Base-by-base conservation (phyloP, 1,140 invertebrate species). In the Steinernema feltiae region DNA sequence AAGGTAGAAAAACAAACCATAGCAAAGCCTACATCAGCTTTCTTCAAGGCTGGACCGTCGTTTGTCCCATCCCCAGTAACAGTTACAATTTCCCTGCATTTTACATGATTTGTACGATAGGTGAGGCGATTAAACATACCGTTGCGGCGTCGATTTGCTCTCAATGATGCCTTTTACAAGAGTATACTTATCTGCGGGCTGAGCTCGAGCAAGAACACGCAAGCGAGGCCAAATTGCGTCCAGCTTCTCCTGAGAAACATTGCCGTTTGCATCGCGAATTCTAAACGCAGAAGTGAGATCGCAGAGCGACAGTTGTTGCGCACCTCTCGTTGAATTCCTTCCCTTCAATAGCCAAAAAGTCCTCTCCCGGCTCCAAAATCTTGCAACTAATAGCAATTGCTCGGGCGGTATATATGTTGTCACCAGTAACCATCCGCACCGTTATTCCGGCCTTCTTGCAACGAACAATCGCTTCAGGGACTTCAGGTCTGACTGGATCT, bases 31-130 rank as follows among this genome's bases (percentile, higher is more conserved):
- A 87, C 85, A 81, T 86, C 85, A 17, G 85, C 84, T 69, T 86
- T 86, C 32, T 86, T 86, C 73, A 82, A 71, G 30, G 96, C 96
- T 3, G 96, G 96, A 1, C 95, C 96, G 88, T 99, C 96, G 88
- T 99, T 99, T 12, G 96, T 99, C 30, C 96, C 96, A 88, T 99
- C 97, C 27, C 97, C 96, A 1, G 97, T 99, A 17, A 99, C 97
- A 53, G 96, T 96, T n/a, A 99, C 96, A 17, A 99, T 96, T 89
- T 99, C 96, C 48, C 79, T 79, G 74, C 69, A 79, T n/a, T n/a
- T n/a, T n/a, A n/a, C n/a, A n/a, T n/a, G n/a, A n/a, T n/a, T n/a
- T n/a, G n/a, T n/a, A n/a, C n/a, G n/a, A n/a, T n/a, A n/a, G n/a
- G n/a, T n/a, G n/a, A n/a, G n/a, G n/a, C n/a, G n/a, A n/a, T n/a